Evolutionary conservation across 1,140 invertebrate species (phyloP).

Genomic region (Lepidotrigona ventralis): DNA sequence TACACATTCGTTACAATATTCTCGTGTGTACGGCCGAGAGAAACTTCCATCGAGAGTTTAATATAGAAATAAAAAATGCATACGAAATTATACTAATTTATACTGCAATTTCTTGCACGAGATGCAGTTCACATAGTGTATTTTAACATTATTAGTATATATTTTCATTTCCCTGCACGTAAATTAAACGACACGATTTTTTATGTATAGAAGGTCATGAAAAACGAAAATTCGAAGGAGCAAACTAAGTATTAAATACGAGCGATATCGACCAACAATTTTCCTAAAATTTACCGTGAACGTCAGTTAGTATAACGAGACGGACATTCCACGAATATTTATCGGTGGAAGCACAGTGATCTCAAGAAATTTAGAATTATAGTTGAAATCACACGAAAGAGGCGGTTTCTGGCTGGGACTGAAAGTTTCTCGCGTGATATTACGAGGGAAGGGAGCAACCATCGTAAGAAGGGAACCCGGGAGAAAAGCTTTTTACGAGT

Average conservation of each 20-base stretch:
- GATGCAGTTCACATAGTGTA: background rate
- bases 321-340: background rate
- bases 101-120: background rate
- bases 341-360: background rate
- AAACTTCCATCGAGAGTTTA: background rate
- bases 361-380: no score
- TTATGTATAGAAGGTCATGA: background rate
- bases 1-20: no score
- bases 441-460: background rate
- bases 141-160: no score
- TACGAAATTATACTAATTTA: background rate
- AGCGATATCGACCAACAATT: background rate
- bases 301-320: background rate
- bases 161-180: background rate
- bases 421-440: constrained; percentile 19
- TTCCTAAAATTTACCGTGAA: background rate
- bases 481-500: constrained; percentile 25
- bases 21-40: background rate
- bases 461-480: background rate
- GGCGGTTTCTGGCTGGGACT: background rate
- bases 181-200: background rate
- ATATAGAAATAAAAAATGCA: background rate
- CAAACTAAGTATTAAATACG: no score
- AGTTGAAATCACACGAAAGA: background rate
- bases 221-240: background rate